Base-by-base conservation (phyloP, 2,888 invertebrate genomes). In the Drosophila borborema region DNA sequence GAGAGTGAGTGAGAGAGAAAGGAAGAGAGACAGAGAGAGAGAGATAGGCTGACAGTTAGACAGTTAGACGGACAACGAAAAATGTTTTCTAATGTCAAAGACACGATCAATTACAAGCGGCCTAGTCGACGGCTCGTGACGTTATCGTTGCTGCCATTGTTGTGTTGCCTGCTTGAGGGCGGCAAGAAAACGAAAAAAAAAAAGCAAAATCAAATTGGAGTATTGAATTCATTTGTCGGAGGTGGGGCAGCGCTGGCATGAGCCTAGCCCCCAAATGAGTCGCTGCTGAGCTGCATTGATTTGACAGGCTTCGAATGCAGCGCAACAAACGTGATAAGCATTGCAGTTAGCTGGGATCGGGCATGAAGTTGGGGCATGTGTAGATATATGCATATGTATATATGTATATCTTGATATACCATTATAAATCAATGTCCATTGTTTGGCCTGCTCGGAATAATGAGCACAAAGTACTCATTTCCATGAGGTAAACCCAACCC, bases 41-140 rank as follows among this genome's bases (percentile, higher is more conserved):
- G 59, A 31, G 53, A 3, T 23, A 3, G 46, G 20, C 28, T 12
- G 43, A 36, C 38, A n/a, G 45, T 28, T 38, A 18, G 59, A 54
- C 59, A 45, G 43, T 20, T 55, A 12, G 63, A 63, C 23, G 49
- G 51, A 59, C 69, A 48, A 61, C 69, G 58, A 74, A 74, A 74
- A 74, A 63, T 78, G 74, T 86, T 86, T 84, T 84, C 83, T 84
- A 84, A 84, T 84, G 83, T 84, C 83, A 84, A 84, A 84, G 83
- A 84, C 83, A 84, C 83, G 87, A 86, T 84, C 86, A 84, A 84
- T 84, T 84, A 84, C 87, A 84, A 84, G 75, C 80, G 83, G 68
- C 67, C 85, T 78, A 83, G 77, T 63, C 81, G 77, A 59, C 77
- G 81, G 77, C 78, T 82, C 80, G 72, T 69, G 80, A 76, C 69